Evolutionary conservation across 2,113 vertebrate species (phyloP), one percentile per base, ranked within the genome.

Genomic region (Mandrillus leucophaeus): DNA sequence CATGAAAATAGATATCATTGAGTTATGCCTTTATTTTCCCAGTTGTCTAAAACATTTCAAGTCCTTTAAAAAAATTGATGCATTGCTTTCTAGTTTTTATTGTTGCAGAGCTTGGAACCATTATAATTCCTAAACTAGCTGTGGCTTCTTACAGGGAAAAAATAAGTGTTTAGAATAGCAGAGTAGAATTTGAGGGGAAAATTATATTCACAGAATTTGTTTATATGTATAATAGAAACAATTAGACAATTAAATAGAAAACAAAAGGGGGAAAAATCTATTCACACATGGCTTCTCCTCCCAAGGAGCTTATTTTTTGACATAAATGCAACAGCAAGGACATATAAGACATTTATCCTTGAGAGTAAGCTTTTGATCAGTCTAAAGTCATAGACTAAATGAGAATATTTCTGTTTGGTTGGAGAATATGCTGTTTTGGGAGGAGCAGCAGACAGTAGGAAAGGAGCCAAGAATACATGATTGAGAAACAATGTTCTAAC

Each of bases 161-260:
- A 81, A 64, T 43, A 84, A 48, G 13, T 86, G 43, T 84, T 92
- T 89, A 89, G 40, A 35, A 92, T 81, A 84, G 43, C 66, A 90
- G 83, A 86, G 52, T 94, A 82, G 59, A 90, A 86, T 94, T 59
- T 82, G 57, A 72, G 61, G 48, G 78, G n/a, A 17, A 20, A 86
- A 55, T 94, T 96, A 68, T 92, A 80, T 89, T 86, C 57, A 38
- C n/a, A 82, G n/a, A 61, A 79, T 82, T 94, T 85, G 84, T 85
- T 92, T 13, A 95, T 27, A 52, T 92, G 8, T 90, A 64, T 87
- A 48, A 10, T 32, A 48, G 48, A 52, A 92, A 93, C 92, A 96
- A 68, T 93, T 81, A 93, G 70, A 78, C 32, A 22, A n/a, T 86
- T 70, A 40, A 17, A 55, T 35, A 48, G n/a, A 94, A 89, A 61